Evolutionary conservation across 2,888 invertebrate genomes (phyloP), one percentile per base, ranked within the genome.

Genomic region (Latrodectus hesperus): DNA sequence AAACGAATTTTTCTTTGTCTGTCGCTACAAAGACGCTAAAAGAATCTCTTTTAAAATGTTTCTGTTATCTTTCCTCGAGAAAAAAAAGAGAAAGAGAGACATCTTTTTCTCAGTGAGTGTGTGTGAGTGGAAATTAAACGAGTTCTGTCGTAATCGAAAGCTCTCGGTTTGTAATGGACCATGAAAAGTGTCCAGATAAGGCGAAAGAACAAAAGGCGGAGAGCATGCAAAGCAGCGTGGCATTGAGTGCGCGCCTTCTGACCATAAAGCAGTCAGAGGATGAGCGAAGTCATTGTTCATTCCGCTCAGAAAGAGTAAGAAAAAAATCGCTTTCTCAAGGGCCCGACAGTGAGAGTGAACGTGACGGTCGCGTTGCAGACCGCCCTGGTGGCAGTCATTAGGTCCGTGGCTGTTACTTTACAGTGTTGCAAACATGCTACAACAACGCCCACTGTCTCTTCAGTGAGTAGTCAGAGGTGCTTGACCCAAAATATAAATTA

Each of bases 151-250:
- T 16, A 12, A 16, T 16, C 12, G 12, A 6, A 16, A 60, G 10
- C 60, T 16, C n/a, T 6, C 6, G 60, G n/a, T 16, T 60, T 60
- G 60, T 60, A 60, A 60, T 60, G 60, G 60, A 16, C 60, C 60
- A 60, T 60, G 14, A 60, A 60, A 60, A 60, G 60, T 60, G n/a
- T 60, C 38, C 12, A 60, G 60, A 60, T 60, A 60, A 60, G n/a
- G 60, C n/a, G 12, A 38, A 60, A 60, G 60, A 60, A 60, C 60
- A 38, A 60, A n/a, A 71, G 79, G 11, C 38, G 79, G 38, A 38
- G 55, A 53, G 71, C 71, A 71, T 79, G 79, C 60, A 71, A 71
- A 79, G 16, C 17, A 71, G 17, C 53, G 10, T 70, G 49, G 51
- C 60, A 79, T 77, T 68, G 65, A 76, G 51, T 9, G 65, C 5